phyloP scores from a whole-genome alignment of 2,888 invertebrate species.

The Noctua janthe region DNA sequence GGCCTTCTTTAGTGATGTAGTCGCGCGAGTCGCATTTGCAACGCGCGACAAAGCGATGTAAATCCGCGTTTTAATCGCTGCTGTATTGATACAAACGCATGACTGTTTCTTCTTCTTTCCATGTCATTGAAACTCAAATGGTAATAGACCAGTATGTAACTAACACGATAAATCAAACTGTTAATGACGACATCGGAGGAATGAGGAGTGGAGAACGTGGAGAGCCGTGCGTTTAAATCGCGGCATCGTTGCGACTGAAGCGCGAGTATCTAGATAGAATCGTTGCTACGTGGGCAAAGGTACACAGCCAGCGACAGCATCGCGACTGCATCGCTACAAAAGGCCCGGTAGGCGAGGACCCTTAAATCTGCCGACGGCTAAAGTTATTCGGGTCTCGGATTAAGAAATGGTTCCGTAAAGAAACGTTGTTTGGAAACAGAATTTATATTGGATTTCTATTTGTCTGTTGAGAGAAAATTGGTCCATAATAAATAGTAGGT shows the following conservation, averaged over 20 bases:
- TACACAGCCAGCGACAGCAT: neutral
- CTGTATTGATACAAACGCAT: neutral
- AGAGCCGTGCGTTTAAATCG: neutral
- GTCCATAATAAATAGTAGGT: constrained; percentile 1
- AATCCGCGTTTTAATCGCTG: neutral
- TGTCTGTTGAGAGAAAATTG: constrained; percentile 11
- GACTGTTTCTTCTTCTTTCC: neutral
- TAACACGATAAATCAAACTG: too few relatives aligned
- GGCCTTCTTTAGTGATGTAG: neutral
- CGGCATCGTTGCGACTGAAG: neutral
- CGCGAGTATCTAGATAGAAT: neutral
- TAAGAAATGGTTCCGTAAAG: constrained; percentile 46
- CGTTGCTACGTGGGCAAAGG: neutral
- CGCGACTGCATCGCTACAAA: neutral
- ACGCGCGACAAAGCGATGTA: neutral
- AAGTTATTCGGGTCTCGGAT: constrained; percentile 54
- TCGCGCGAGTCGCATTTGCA: neutral
- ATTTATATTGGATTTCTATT: constrained; percentile 51
- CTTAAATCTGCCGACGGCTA: constrained; percentile 44
- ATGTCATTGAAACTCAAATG: too few relatives aligned
- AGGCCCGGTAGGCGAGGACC: neutral
- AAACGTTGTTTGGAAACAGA: constrained; percentile 25
- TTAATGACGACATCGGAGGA: neutral
- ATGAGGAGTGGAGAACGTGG: neutral
- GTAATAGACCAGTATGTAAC: too few relatives aligned